phyloP scores from a whole-genome alignment of 2,888 invertebrate species.

The Dasypolia templi region DNA sequence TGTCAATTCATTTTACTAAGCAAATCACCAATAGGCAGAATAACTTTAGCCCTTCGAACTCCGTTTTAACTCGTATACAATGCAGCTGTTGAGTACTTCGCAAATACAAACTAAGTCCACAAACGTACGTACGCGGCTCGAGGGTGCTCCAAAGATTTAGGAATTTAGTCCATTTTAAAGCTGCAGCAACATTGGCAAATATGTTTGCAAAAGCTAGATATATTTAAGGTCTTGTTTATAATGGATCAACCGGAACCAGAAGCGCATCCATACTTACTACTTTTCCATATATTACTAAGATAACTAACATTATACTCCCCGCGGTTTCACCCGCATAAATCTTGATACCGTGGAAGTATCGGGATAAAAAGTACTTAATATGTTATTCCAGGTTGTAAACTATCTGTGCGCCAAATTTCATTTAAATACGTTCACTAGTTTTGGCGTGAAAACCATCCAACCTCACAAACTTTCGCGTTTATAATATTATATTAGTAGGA shows the following conservation, averaged over 20 bases:
- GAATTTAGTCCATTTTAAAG: conserved; percentile 37
- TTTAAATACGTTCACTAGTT: too few species aligned
- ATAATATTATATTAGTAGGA: too few species aligned
- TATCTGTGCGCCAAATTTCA: too few species aligned
- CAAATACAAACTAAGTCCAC: conserved; percentile 67
- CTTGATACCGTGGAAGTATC: too few species aligned
- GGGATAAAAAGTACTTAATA: too few species aligned
- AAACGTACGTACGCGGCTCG: conserved; percentile 14
- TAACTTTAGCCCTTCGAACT: conserved; percentile 24
- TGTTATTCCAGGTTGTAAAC: too few species aligned
- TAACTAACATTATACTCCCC: too few species aligned
- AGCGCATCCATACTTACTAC: neutral
- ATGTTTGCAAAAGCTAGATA: neutral
- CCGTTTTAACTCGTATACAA: conserved; percentile 55
- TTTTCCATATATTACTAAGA: too few species aligned
- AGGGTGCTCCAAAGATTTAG: conserved; percentile 46
- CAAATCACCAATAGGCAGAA: neutral
- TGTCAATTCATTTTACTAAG: neutral
- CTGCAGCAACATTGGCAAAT: conserved; percentile 21
- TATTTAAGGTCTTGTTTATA: neutral
- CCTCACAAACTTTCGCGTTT: too few species aligned
- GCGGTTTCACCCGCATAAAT: too few species aligned
- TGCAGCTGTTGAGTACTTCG: conserved; percentile 65
- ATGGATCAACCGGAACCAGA: too few species aligned
- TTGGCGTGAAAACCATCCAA: too few species aligned